Conservation (phyloP, 2,797 vertebrate genomes). For the Avahi laniger region DNA sequence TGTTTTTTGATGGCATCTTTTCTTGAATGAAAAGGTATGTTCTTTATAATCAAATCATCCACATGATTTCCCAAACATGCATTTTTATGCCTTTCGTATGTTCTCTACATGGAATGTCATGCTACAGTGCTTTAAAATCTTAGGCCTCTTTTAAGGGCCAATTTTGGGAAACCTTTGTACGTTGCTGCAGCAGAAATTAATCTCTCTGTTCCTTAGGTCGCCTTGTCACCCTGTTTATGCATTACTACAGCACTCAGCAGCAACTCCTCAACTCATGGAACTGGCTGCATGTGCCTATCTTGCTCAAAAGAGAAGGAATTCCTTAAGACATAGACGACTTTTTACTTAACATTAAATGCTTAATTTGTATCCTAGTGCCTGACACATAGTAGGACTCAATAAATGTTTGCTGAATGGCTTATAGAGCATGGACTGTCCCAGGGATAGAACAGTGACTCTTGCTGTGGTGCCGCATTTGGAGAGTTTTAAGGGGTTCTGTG, state of each 20-base stretch:
- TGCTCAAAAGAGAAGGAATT: neutral
- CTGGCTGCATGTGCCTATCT: neutral
- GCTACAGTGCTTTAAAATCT: neutral
- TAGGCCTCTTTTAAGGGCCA: neutral
- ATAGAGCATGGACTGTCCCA: neutral
- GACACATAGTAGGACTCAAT: neutral
- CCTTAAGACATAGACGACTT: neutral
- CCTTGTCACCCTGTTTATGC: neutral
- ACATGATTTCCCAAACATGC: neutral
- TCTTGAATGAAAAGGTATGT: neutral
- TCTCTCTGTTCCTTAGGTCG: neutral
- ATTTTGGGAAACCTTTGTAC: neutral
- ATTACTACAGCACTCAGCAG: neutral
- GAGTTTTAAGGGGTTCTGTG: neutral
- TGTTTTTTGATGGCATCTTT: neutral
- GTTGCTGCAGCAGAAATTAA: neutral
- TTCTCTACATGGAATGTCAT: neutral
- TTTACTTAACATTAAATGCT: neutral
- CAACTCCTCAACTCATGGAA: neutral
- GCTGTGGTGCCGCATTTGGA: neutral
- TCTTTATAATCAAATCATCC: neutral
- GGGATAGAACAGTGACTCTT: neutral
- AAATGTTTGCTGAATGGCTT: neutral
- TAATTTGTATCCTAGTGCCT: neutral
- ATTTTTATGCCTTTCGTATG: neutral